These are phyloP conservation scores for Dexiosoma caninum DNA, from an alignment of 2,888 invertebrate genomes.

Conservation along the genomic window DNA sequence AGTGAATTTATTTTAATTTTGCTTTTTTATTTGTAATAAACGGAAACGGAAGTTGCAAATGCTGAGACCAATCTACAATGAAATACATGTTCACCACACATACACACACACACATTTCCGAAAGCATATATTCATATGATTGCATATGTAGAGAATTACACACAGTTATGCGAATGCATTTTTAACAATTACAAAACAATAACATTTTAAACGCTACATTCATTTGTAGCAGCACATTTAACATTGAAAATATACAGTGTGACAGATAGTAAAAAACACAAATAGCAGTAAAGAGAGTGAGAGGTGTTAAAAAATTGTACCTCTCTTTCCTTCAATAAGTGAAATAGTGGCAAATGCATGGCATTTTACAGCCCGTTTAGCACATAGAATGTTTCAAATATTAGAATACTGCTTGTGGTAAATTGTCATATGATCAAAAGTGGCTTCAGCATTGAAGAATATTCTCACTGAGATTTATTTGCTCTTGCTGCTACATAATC, in stretches of 20 bases:
- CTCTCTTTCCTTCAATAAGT: too few species aligned
- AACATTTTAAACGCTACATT: constrained; percentile 14
- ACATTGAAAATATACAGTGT: not conserved
- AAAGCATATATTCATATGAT: constrained; percentile 2
- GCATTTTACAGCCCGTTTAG: too few species aligned
- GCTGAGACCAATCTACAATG: constrained; percentile 48
- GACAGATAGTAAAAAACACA: not conserved
- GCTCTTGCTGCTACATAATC: too few species aligned
- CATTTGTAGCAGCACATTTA: not conserved
- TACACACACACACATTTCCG: constrained; percentile 1
- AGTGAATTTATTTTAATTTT: constrained; percentile 36
- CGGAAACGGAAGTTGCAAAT: constrained; percentile 61
- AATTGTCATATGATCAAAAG: too few species aligned
- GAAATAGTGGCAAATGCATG: too few species aligned
- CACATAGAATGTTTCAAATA: too few species aligned
- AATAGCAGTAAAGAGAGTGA: too few species aligned
- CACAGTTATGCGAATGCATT: not conserved
- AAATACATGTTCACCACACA: constrained; percentile 9
- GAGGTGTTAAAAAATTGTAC: too few species aligned
- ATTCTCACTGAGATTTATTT: too few species aligned
- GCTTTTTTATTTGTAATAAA: constrained; percentile 28
- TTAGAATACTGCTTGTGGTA: too few species aligned
- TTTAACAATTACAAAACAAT: constrained; percentile 37
- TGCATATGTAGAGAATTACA: not conserved
- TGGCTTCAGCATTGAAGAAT: too few species aligned